A percentile compares a stretch with the other conserved stretches of the same genome.
phyloP scores from a whole-genome alignment of 37 sponge, comb jelly and placozoan genomes.

The Crambe crambe region DNA sequence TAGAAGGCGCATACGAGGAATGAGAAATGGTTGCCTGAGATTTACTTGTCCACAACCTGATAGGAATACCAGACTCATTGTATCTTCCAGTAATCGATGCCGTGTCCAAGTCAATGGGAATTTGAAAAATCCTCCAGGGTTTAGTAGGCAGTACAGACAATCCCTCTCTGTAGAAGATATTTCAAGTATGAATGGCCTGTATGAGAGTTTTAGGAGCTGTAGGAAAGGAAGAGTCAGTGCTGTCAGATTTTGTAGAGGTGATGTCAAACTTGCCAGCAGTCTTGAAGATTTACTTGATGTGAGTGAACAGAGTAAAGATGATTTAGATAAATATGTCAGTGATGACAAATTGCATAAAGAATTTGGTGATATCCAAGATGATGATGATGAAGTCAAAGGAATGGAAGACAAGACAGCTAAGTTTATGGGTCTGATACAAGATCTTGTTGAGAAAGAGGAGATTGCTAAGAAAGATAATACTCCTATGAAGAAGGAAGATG shows the following conservation, averaged over 20 bases:
- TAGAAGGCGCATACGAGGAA: not conserved
- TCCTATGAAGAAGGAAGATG: not conserved
- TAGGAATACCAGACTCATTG: not conserved
- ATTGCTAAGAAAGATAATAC: not conserved
- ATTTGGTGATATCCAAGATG: not conserved
- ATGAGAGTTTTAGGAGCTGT: not conserved
- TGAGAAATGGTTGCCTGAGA: not conserved
- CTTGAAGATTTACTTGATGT: not conserved
- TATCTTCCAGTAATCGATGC: not conserved
- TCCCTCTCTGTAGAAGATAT: not conserved
- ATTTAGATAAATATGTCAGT: not conserved
- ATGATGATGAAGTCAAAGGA: not conserved
- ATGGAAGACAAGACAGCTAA: not conserved
- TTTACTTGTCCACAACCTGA: not conserved
- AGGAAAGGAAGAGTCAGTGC: not conserved
- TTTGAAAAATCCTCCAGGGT: not conserved
- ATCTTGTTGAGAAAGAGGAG: not conserved
- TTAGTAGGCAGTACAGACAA: not conserved
- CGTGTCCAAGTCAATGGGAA: not conserved
- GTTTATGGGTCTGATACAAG: not conserved
- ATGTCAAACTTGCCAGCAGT: not conserved
- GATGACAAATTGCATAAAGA: not conserved
- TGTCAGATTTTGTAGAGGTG: not conserved
- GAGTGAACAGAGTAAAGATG: not conserved
- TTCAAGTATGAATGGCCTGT: not conserved